These are phyloP conservation scores for Lithodes maja DNA, from an alignment of 2,888 invertebrate genomes.

Conservation along the genomic window DNA sequence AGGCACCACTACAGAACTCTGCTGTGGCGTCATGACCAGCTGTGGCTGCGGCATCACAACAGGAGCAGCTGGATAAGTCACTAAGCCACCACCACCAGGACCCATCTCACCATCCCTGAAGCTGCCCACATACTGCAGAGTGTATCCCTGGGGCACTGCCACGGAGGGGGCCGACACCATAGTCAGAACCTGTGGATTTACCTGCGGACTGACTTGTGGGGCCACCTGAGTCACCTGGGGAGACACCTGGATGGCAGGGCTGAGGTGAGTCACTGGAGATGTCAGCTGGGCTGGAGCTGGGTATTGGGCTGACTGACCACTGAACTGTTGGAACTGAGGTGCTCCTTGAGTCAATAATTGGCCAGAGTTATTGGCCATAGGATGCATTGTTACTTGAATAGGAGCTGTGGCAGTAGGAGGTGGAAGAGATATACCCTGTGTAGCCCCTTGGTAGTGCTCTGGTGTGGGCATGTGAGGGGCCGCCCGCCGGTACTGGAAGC, in stretches of 20 bases:
- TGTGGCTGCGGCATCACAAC: slow-evolving; percentile 69
- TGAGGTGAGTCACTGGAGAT: slow-evolving; percentile 53
- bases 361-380: slow-evolving; percentile 46
- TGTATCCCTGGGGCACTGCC: slow-evolving; percentile 66
- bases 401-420: slow-evolving; percentile 36
- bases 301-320: slow-evolving; percentile 44
- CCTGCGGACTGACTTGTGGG: slow-evolving; percentile 58
- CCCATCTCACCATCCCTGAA: slow-evolving; percentile 62
- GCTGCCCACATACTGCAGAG: slow-evolving; percentile 68
- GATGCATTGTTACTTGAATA: slow-evolving; percentile 48
- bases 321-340: slow-evolving; percentile 44
- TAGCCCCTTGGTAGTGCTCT: slow-evolving; percentile 46
- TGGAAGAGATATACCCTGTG: slow-evolving; percentile 35
- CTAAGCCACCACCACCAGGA: slow-evolving; percentile 35
- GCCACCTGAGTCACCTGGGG: slow-evolving; percentile 52
- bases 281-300: slow-evolving; percentile 44
- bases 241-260: slow-evolving; percentile 47
- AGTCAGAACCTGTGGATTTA: slow-evolving; percentile 53
- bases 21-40: slow-evolving; percentile 64
- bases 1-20: slow-evolving; percentile 63
- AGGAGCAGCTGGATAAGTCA: slow-evolving; percentile 63
- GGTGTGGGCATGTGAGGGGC: slow-evolving; percentile 48
- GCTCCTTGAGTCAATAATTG: slow-evolving; percentile 42
- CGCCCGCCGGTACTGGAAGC: slow-evolving; percentile 62
- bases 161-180: slow-evolving; percentile 65